Conservation (phyloP, 1,140 invertebrate species). For the Drosophila pachea region DNA sequence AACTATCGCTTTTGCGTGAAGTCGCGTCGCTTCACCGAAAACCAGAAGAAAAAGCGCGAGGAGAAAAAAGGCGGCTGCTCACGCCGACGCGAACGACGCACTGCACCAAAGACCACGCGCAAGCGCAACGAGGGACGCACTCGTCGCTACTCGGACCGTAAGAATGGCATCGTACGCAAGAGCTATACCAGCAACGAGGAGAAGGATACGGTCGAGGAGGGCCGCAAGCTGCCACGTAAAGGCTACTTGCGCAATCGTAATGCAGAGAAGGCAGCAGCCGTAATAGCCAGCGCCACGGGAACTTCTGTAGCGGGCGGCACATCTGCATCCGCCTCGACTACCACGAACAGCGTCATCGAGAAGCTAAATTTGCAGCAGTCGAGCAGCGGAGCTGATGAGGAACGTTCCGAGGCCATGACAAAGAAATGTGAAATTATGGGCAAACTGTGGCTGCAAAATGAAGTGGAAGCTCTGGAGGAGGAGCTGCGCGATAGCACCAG, state of each 20-base stretch:
- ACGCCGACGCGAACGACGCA: constrained; percentile 72
- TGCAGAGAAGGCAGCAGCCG: constrained; percentile 65
- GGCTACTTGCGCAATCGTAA: constrained; percentile 76
- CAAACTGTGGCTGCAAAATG: constrained; percentile 86
- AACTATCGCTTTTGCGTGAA: constrained; percentile 78
- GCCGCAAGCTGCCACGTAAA: constrained; percentile 70
- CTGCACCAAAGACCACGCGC: constrained; percentile 66
- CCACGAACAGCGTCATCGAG: constrained; percentile 74
- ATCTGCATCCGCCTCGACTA: constrained; percentile 69
- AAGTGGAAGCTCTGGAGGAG: constrained; percentile 85
- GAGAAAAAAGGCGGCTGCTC: constrained; percentile 78
- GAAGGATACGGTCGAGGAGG: constrained; percentile 76
- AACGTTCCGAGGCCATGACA: constrained; percentile 80
- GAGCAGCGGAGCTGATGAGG: constrained; percentile 74
- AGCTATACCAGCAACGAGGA: constrained; percentile 78
- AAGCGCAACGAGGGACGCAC: constrained; percentile 79
- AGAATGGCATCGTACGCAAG: constrained; percentile 75
- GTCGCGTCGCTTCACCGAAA: constrained; percentile 81
- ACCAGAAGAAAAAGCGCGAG: constrained; percentile 82
- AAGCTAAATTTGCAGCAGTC: constrained; percentile 71
- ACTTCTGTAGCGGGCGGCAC: constrained; percentile 66
- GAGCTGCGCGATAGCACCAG: constrained; percentile 67
- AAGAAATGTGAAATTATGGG: constrained; percentile 82
- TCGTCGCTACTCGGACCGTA: constrained; percentile 77
- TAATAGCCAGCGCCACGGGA: constrained; percentile 57